These are phyloP conservation scores for Urocolius indicus DNA, from an alignment of 2,113 vertebrate genomes.

Conservation along the genomic window DNA sequence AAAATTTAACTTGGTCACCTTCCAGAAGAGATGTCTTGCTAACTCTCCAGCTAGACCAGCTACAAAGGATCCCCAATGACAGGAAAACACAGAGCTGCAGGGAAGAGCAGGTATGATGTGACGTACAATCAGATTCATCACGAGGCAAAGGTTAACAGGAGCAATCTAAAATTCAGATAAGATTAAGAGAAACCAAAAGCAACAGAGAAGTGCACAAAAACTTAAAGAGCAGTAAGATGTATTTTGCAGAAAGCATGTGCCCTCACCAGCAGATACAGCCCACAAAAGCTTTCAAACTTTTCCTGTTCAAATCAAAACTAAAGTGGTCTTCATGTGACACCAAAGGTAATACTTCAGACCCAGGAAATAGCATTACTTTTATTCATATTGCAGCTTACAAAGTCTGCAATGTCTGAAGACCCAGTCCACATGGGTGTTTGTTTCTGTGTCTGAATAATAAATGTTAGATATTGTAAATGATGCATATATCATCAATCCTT, in stretches of 20 bases:
- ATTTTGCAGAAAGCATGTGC: neutral
- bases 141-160: neutral
- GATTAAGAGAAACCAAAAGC: neutral
- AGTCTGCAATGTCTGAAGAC: neutral
- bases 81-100: neutral
- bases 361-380: neutral
- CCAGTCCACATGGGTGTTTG: neutral
- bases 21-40: neutral
- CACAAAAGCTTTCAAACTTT: neutral
- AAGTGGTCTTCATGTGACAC: neutral
- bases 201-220: neutral
- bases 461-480: neutral
- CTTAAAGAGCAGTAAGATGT: rapidly evolving
- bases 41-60: neutral
- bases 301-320: neutral
- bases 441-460: neutral
- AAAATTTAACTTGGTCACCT: neutral
- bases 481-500: neutral
- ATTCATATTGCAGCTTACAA: neutral
- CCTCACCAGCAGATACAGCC: neutral
- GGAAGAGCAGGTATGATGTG: neutral
- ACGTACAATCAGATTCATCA: rapidly evolving
- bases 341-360: neutral
- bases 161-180: neutral
- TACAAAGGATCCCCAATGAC: neutral